Evolutionary conservation across 2,113 vertebrate species (phyloP), one percentile per base, ranked within the genome.

Genomic region (Oplegnathus fasciatus): DNA sequence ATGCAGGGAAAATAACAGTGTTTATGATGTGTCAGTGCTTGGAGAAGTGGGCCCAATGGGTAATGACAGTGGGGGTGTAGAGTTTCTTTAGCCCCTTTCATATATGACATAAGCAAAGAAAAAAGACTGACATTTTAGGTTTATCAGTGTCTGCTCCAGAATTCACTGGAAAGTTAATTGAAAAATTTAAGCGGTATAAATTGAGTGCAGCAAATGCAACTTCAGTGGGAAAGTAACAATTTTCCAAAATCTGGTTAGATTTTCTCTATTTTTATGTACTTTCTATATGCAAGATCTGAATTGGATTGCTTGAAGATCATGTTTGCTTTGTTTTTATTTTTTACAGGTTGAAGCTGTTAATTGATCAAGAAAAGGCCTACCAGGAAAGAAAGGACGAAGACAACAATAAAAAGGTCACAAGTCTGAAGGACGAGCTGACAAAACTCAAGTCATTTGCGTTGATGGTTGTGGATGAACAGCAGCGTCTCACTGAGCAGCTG

Each of bases 361-460:
- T 97, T 93, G 96, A 98, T 85, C 97, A 99, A 92, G 97, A 98
- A 92, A 97, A 96, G 67, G 87, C 90, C 0, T 95, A 96, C 91
- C 97, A 98, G 72, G 94, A 96, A 91, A 95, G 95, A 90, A 97
- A 94, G 86, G 97, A 99, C 4, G 94, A 97, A 85, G 98, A 99
- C 86, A 96, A 94, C 93, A 96, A 94, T 73, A 96, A 94, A 84
- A 98, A 96, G 91, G 93, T 97, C 84, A 50, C 83, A 4, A 94
- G 94, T 77, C 93, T 99, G 72, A 98, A 97, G 90, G 97, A 97
- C 75, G 98, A 99, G 94, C 84, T 98, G 89, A 97, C 95, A 81
- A 98, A 98, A 94, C 94, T 99, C 67, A 99, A 98, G 92, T 97
- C 98, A 2, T 99, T 99, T 95, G 96, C 98, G 75, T 96, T 99